Evolutionary conservation across 2,797 vertebrate species (phyloP), one percentile per base, ranked within the genome.

Genomic region (Graptemys geographica): DNA sequence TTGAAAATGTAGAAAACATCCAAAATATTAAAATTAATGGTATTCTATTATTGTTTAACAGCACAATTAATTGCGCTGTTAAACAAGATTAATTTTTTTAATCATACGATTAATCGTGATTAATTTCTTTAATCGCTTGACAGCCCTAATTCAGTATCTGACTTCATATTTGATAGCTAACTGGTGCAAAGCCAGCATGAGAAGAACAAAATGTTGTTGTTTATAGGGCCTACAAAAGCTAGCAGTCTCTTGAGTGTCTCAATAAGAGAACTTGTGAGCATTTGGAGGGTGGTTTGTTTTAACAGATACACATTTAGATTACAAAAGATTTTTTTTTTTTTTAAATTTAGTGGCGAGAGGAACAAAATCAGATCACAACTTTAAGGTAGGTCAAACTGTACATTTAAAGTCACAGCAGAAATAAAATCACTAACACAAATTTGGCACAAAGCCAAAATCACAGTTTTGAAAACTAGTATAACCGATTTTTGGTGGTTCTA

Each of bases 351-450:
- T 44, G 44, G 44, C 44, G 44, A 44, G 44, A 44, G 6, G 44
- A 44, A 44, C 44, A 44, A 69, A 69, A 19, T n/a, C 3, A 65
- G 5, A 31, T 15, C 15, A 37, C 56, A 49, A 8, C 11, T 0
- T 0, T 25, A 55, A 37, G 5, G 31, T 27, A 72, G 37, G 8
- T 0, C 37, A 44, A 83, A 37, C 55, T 21, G 8, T 0, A 56
- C 0, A 55, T n/a, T 4, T 2, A 18, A 47, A 15, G 27, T 0
- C 47, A 44, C 37, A 76, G 53, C 44, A 79, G 56, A 74, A 41
- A 13, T 5, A 31, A 31, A 1, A 1, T 9, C 44, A 62, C 15
- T 49, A 72, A 12, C 1, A 5, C 4, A 53, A 57, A 12, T 3
- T 41, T 57, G 15, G 55, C 25, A 82, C 52, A 57, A 41, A 83